Evolutionary conservation across 2,888 invertebrate genomes (phyloP), one percentile per base, ranked within the genome.

Genomic region (Lasioglossum zephyrum): DNA sequence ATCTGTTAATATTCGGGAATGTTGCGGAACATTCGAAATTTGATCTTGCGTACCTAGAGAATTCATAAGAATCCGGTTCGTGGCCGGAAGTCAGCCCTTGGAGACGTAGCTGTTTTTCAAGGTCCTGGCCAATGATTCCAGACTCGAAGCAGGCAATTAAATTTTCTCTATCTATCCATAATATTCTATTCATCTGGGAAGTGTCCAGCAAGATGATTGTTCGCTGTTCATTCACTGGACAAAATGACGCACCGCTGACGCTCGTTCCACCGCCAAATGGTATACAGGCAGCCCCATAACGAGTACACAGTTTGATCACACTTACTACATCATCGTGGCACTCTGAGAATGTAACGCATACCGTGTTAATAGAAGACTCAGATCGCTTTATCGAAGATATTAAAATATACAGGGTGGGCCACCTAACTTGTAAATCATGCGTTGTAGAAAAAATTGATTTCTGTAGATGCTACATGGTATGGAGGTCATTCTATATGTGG

Each of bases 41-140:
- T 6, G 57, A 73, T 76, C 60, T 85, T 26, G 3, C 49, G 57
- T 91, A 96, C 96, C 96, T 98, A 2, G 98, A 98, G 95, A 99
- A 99, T 95, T 99, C 99, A 95, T 98, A 99, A 2, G 99, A 99
- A 94, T 99, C 99, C 0, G 99, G 99, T 94, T 99, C 99, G 95
- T 99, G 99, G 0, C 99, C 99, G 2, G 98, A 97, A 0, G 99
- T 99, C 92, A 97, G 97, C 0, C 98, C 98, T 47, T 97, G 96
- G 22, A 96, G 96, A 22, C 97, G 96, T 92, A 99, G 96, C 95
- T 98, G 97, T 0, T 98, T 96, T 95, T 99, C 99, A 91, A 99
- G 95, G 95, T 99, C 99, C 95, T 99, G 99, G 0, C 99, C 99
- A 53, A 99, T 97, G 89, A 99, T 98, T 11, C 99, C 99, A 75